Evolutionary conservation across 2,113 vertebrate genomes (phyloP), one percentile per base, ranked within the genome.

Genomic region (Phycodurus eques): DNA sequence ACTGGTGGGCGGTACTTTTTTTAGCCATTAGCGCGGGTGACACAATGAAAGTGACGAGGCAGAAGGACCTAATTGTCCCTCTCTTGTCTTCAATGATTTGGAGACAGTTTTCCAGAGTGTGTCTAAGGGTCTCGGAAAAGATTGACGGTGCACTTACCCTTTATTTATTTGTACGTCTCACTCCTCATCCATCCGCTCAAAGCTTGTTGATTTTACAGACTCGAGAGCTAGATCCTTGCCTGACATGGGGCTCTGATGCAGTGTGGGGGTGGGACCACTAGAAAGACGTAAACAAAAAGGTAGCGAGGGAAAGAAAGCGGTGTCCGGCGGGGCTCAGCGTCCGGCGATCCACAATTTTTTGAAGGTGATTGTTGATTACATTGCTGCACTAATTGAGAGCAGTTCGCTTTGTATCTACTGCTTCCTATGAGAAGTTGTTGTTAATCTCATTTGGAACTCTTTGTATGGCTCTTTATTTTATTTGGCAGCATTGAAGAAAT

Each of bases 21-120:
- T 74, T 70, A 80, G 72, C 80, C 84, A 85, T 90, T 86, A 88
- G 70, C 27, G 46, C 72, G 70, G 71, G 80, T 83, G 87, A 89
- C 87, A 90, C 82, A 91, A 87, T 88, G 87, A 87, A 87, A 89
- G 80, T 88, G 90, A 89, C 86, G 43, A 78, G 87, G 81, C 82
- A 85, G 88, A 88, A 90, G 80, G 77, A 80, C 78, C 83, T 90
- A 91, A 91, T 89, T 89, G 89, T 74, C 35, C 65, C 83, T 81
- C 44, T 80, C 80, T 83, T 88, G 87, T 87, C 75, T 74, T 83
- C 59, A 75, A 76, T 27, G 51, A 75, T 82, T 72, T 71, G 66
- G 79, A 83, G 42, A 62, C 60, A 60, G 71, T 80, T 73, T 67
- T 72, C 69, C 44, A 2, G 15, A 54, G 60, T 46, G 39, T 12